Conservation (phyloP, 64 coral and sea anemone species). For the Montipora sp. region DNA sequence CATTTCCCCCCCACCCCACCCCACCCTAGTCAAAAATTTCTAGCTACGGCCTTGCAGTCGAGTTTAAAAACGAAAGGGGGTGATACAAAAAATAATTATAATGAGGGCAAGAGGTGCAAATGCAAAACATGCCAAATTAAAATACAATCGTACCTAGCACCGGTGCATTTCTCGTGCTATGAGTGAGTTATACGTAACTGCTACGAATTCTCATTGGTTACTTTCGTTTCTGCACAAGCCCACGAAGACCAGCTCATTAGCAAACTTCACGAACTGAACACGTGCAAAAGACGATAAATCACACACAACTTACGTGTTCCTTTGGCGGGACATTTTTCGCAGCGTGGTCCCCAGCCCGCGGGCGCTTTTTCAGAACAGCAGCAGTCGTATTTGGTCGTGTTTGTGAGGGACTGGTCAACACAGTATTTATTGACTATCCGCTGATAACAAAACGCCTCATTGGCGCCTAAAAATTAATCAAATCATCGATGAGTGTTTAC, state of each 20-base stretch:
- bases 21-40: no score
- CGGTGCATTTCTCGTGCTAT: no score
- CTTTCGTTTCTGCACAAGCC: no score
- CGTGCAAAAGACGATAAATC: background rate
- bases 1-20: no score
- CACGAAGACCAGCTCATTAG: accelerated
- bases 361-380: slow-evolving; percentile 75
- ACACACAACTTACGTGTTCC: slow-evolving; percentile 68
- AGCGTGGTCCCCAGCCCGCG: slow-evolving; percentile 84
- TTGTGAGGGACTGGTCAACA: slow-evolving; percentile 55
- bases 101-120: no score
- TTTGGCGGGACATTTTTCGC: slow-evolving; percentile 76
- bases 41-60: no score
- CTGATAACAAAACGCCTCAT: slow-evolving; percentile 69
- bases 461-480: slow-evolving; percentile 46
- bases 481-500: background rate
- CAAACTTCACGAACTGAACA: background rate
- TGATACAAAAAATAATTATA: no score
- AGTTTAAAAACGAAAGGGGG: no score
- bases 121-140: no score
- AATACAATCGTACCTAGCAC: no score
- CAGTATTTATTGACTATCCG: slow-evolving; percentile 81
- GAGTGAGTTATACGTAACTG: no score
- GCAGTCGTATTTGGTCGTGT: slow-evolving; percentile 76
- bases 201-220: no score